phyloP scores from a whole-genome alignment of 2,888 invertebrate species.

The Drosophila trichaetosa region DNA sequence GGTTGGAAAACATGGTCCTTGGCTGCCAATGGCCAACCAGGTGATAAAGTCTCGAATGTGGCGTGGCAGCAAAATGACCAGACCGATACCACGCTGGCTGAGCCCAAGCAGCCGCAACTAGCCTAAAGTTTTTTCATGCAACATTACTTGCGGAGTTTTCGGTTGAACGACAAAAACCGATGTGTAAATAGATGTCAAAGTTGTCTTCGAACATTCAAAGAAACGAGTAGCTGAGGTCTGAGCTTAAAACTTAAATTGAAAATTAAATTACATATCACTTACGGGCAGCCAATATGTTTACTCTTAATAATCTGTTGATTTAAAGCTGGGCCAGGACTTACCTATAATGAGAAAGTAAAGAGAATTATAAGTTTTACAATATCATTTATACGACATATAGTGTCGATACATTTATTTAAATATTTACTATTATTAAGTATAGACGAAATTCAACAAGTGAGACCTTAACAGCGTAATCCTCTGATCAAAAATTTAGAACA shows the following conservation, averaged over 20 bases:
- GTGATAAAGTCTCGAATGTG: constrained; percentile 75
- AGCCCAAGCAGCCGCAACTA: constrained; percentile 14
- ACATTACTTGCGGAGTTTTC: constrained; percentile 39
- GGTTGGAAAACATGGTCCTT: constrained; percentile 55
- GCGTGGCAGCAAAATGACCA: constrained; percentile 55
- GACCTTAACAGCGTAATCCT: neutral
- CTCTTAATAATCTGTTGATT: neutral
- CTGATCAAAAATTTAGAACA: neutral
- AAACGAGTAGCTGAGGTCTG: constrained; percentile 4
- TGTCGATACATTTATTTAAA: neutral
- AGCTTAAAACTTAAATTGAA: constrained; percentile 22
- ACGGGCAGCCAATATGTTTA: constrained; percentile 40
- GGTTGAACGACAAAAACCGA: constrained; percentile 11
- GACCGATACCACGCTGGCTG: constrained; percentile 16
- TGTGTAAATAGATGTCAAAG: constrained; percentile 36
- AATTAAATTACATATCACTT: constrained; percentile 36
- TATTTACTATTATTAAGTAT: neutral
- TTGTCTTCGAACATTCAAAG: constrained; percentile 11
- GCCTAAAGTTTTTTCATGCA: constrained; percentile 45
- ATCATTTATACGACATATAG: neutral
- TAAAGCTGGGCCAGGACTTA: constrained; percentile 32
- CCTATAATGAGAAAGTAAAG: constrained; percentile 37
- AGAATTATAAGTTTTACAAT: neutral
- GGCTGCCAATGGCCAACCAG: constrained; percentile 67
- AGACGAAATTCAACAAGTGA: neutral